Base-by-base conservation (phyloP, 2,797 vertebrate species). In the Epinephelus awoara region DNA sequence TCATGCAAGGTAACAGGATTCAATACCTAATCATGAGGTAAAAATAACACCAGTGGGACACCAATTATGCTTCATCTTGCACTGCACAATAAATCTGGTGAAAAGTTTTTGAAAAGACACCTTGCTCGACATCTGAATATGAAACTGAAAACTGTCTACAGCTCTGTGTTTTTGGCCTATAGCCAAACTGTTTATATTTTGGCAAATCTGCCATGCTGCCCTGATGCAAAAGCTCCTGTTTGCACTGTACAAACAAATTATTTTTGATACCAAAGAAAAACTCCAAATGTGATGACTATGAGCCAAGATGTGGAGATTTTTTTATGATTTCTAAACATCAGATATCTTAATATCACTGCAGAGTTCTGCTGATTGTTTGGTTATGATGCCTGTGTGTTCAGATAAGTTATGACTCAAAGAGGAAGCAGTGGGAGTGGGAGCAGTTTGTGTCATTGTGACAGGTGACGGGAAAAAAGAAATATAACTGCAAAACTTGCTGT, bases 21-120 rank as follows among this genome's bases (percentile, higher is more conserved):
- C n/a, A 52, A 18, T 42, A 56, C 46, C 8, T 3, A 40, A 29
- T 57, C 18, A 15, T 27, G 42, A 57, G 15, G 46, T 49, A 50
- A 63, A 63, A 18, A 46, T 27, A 65, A 65, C 27, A 50, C 44
- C 25, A 49, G 62, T 47, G 58, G 40, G 21, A 25, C 49, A 19
- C 18, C 34, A 38, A 15, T 50, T 49, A 21, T 13, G 51, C 59
- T 49, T 57, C 17, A 74, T 23, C 4, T 29, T 12, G 14, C 62
- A 19, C n/a, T 40, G 42, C 44, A 17, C 50, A 44, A 47, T 13
- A 46, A 17, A 73, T 46, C 38, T 38, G 6, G 1, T 44, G 9
- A 56, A 27, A 62, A 4, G 49, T 46, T 23, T 63, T 23, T 46
- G 6, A 54, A 54, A 34, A 51, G 29, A 29, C 17, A 40, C 29